A percentile compares a stretch with the other conserved stretches of the same genome.
Conservation (phyloP, 2,797 vertebrate species). For the Fistularia commersonii region DNA sequence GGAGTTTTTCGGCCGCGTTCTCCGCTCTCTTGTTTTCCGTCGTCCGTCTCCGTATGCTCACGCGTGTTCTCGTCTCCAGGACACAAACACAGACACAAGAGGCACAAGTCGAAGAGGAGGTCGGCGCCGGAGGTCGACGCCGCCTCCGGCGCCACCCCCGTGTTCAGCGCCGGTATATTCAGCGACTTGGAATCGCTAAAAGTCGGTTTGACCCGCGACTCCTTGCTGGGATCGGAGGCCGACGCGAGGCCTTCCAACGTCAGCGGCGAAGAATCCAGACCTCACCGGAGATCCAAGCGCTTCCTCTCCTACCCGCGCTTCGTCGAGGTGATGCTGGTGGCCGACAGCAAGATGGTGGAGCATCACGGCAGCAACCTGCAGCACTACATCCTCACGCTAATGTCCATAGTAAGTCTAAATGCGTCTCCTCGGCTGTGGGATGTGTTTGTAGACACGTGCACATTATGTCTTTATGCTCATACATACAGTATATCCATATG, state of each 20-base stretch:
- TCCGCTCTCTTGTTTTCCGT: not conserved
- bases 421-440: not conserved
- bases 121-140: slow-evolving; percentile 39
- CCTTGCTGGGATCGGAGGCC: slow-evolving; percentile 58
- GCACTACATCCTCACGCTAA: slow-evolving; percentile 95
- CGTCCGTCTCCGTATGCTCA: slow-evolving; percentile 36
- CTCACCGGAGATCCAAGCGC: slow-evolving; percentile 88
- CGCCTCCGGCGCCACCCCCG: slow-evolving; percentile 28
- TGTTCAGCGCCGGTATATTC: slow-evolving; percentile 63
- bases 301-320: slow-evolving; percentile 98
- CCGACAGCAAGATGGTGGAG: slow-evolving; percentile 96
- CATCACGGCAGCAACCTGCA: slow-evolving; percentile 95
- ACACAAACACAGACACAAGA: slow-evolving; percentile 75
- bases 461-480: not conserved
- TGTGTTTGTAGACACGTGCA: not conserved
- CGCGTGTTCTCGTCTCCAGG: slow-evolving; percentile 64
- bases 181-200: slow-evolving; percentile 78
- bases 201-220: slow-evolving; percentile 63
- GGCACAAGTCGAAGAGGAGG: slow-evolving; percentile 72
- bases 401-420: slow-evolving; percentile 94
- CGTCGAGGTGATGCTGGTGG: slow-evolving; percentile 98
- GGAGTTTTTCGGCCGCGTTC: no score
- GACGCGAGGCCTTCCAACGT: slow-evolving; percentile 63
- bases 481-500: not conserved
- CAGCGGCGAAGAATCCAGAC: slow-evolving; percentile 75